Base-by-base conservation (phyloP, 2,888 invertebrate genomes). In the Dryomyza anilis region DNA sequence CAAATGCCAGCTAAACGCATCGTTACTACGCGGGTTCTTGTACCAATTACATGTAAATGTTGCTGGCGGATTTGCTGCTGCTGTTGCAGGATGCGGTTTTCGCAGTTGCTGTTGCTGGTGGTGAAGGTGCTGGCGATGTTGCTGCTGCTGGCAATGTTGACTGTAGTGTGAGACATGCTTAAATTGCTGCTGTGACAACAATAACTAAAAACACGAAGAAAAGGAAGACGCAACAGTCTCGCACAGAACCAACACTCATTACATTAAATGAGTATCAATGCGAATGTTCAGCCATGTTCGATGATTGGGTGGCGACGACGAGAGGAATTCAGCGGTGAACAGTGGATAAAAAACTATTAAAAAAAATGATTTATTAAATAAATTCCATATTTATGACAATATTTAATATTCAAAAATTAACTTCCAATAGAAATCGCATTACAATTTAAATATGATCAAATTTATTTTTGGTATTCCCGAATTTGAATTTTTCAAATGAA, bases 121-220 rank as follows among this genome's bases (percentile, higher is more conserved):
- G 23, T 25, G 25, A 4, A 14, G 21, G 2, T 1, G 1, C 6
- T 14, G 23, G 23, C 14, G 23, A 50, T n/a, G 19, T 21, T 16
- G 45, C 14, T 46, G 58, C 19, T 14, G 29, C 25, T 58, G 52
- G 6, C 43, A 21, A n/a, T 45, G 60, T 39, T 61, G 60, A 10
- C 27, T 23, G 14, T 60, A 27, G 36, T 61, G 53, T 43, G 29
- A 48, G 48, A 59, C 48, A 59, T 43, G 53, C 43, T 30, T 39
- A 61, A 61, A 53, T 43, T 52, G 39, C 61, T 43, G 61, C 61
- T n/a, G 53, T 39, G 43, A 61, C 52, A 52, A 16, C n/a, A 43
- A 52, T 43, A 52, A 52, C 61, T 29, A 27, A 36, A 3, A 33
- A 29, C 29, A 30, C 12, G 39, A 59, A 46, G 29, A 55, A 59